Evolutionary conservation across 2,797 vertebrate genomes (phyloP).

Genomic region (Chaetophractus vellerosus): DNA sequence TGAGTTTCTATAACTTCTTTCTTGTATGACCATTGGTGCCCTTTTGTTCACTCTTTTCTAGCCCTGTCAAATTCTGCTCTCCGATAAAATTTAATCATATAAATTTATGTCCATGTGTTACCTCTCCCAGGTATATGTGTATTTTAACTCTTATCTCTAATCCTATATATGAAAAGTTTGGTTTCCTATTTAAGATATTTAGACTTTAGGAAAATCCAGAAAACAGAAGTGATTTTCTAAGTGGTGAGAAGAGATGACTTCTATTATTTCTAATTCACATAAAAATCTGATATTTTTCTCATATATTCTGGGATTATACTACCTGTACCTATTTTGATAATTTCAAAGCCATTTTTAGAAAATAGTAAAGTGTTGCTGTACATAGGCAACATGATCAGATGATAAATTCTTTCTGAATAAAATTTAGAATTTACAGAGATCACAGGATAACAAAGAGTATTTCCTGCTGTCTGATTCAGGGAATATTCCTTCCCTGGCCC

Average conservation of each 20-base stretch:
- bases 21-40: background rate
- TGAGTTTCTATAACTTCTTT: background rate
- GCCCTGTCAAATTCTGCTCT: constrained; percentile 3
- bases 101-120: background rate
- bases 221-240: constrained; percentile 40
- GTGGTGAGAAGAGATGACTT: background rate
- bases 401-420: constrained; percentile 28
- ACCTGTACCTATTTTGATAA: background rate
- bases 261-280: constrained; percentile 62
- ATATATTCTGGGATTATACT: background rate
- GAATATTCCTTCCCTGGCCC: background rate
- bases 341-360: constrained; percentile 47
- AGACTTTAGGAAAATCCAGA: constrained; percentile 33
- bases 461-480: constrained; percentile 23
- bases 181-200: constrained; percentile 12
- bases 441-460: constrained; percentile 35
- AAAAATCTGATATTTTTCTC: constrained; percentile 42
- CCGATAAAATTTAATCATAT: background rate
- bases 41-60: background rate
- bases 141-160: background rate
- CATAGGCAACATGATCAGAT: background rate
- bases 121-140: background rate
- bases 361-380: background rate
- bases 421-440: constrained; percentile 19
- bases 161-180: background rate